These are phyloP conservation scores for Actenoides lindsayi DNA, from an alignment of 2,113 vertebrate species.

Conservation along the genomic window DNA sequence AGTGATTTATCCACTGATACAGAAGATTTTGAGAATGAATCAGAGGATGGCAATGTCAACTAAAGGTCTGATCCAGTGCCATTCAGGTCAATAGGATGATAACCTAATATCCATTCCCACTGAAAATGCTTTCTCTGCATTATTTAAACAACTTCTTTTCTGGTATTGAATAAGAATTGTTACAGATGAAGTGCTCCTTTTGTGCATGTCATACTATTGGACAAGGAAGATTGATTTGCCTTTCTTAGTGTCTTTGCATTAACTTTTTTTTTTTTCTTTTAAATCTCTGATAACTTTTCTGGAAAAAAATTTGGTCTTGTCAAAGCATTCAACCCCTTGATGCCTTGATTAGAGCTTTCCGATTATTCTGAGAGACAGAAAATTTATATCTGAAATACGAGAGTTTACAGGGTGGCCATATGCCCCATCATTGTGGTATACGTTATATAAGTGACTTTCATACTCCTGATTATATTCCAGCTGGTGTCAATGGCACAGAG, in stretches of 20 bases:
- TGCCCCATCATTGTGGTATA: neutral
- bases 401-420: neutral
- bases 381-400: neutral
- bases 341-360: neutral
- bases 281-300: neutral
- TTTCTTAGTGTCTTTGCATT: neutral
- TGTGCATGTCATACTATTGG: neutral
- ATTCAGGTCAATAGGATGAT: neutral
- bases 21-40: neutral
- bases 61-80: neutral
- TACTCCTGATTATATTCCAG: neutral
- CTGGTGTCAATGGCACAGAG: neutral
- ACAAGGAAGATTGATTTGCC: slow-evolving; percentile 9
- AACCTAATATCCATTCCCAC: neutral
- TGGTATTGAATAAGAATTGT: neutral
- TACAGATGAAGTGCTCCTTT: slow-evolving; percentile 1
- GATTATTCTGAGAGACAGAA: neutral
- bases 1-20: neutral
- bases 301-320: neutral
- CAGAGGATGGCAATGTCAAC: neutral
- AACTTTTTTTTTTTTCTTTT: neutral
- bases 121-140: neutral
- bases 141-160: neutral
- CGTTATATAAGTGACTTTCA: neutral
- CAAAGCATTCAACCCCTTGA: neutral